Percentiles rank a stretch among this genome's conserved stretches.
Conservation (phyloP, 2,797 vertebrate genomes). For the Florisuga fusca region DNA sequence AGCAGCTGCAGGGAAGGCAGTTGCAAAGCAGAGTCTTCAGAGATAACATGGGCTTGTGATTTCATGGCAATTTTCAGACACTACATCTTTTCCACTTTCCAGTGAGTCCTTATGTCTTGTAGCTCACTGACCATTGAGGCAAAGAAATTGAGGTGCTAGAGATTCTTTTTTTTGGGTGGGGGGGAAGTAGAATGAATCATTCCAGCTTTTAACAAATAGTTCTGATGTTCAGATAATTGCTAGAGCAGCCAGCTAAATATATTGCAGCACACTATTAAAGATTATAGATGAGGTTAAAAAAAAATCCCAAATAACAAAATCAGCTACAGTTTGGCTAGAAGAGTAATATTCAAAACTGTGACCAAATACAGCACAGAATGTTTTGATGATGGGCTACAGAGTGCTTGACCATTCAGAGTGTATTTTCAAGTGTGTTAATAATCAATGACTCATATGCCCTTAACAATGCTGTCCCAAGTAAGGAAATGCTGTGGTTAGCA, state of each 20-base stretch:
- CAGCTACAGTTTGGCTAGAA: background rate
- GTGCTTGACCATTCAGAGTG: background rate
- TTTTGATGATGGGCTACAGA: background rate
- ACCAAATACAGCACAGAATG: background rate
- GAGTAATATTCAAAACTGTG: background rate
- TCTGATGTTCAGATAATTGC: background rate
- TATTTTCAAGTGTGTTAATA: background rate
- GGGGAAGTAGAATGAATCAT: background rate
- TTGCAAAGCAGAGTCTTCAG: background rate
- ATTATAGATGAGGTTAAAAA: background rate
- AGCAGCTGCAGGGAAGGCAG: background rate
- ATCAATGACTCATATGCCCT: background rate
- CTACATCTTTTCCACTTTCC: background rate
- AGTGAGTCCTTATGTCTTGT: background rate
- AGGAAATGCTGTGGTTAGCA: background rate
- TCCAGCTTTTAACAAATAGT: background rate
- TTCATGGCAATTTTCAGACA: background rate
- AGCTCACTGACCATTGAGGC: background rate
- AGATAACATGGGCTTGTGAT: background rate
- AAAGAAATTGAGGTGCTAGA: background rate
- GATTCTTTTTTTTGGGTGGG: background rate
- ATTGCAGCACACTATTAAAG: background rate
- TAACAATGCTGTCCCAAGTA: background rate
- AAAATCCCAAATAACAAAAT: background rate
- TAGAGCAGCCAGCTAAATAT: background rate